A percentile compares a stretch with the other conserved stretches of the same genome.
These are phyloP conservation scores for Aphelenchoides besseyi DNA, from an alignment of 1,140 invertebrate genomes.

Conservation along the genomic window DNA sequence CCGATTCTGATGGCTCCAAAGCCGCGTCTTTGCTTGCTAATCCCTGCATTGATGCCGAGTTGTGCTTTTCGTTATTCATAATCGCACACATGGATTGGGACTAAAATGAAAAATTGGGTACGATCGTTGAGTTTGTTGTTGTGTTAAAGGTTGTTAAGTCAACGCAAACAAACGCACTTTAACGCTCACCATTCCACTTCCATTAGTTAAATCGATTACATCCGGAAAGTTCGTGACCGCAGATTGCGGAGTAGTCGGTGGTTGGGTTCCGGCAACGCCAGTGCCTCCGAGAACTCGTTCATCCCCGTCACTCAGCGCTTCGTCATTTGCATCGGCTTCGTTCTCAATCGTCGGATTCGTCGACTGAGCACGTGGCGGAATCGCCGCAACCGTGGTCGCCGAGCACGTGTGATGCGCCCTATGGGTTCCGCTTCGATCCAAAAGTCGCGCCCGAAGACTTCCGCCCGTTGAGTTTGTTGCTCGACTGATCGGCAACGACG, in stretches of 20 bases:
- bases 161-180: constrained; percentile 19
- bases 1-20: not conserved
- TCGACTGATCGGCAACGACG: constrained; percentile 53
- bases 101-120: constrained; percentile 23
- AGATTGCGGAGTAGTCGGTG: not conserved
- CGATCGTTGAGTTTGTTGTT: constrained; percentile 1
- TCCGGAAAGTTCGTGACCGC: not conserved
- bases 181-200: constrained; percentile 8
- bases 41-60: constrained; percentile 58
- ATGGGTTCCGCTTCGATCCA: constrained; percentile 35
- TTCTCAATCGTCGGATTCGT: constrained; percentile 15
- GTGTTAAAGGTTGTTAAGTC: constrained; percentile 7
- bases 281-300: not conserved
- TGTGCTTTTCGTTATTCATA: constrained; percentile 42
- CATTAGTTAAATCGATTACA: not conserved
- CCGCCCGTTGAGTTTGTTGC: constrained; percentile 42
- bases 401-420: not conserved
- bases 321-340: not conserved
- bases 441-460: constrained; percentile 43
- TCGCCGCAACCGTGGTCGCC: not conserved
- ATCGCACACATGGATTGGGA: constrained; percentile 49
- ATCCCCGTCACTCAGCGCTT: not conserved
- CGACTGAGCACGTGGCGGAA: constrained; percentile 1
- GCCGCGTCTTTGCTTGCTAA: constrained; percentile 29
- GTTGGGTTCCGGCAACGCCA: not conserved